A percentile compares a stretch with the other conserved stretches of the same genome.
Evolutionary conservation across 2,797 vertebrate genomes (phyloP).

Genomic region (Chelonia mydas): DNA sequence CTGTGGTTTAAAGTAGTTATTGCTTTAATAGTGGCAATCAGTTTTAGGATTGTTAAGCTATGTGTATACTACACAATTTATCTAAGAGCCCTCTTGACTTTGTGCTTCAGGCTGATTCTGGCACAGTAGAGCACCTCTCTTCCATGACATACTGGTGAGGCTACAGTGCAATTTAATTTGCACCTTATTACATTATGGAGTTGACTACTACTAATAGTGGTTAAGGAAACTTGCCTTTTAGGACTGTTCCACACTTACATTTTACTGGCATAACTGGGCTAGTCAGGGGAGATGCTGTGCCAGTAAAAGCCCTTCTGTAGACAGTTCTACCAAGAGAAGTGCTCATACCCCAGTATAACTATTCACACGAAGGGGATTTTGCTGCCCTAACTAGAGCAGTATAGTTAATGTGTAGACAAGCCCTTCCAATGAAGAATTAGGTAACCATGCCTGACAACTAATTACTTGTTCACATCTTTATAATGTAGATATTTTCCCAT

Average conservation of each 20-base stretch:
- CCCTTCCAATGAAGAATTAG: neutral
- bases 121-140: rapidly evolving
- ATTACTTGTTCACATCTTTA: neutral
- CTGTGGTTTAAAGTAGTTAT: neutral
- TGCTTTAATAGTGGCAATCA: neutral
- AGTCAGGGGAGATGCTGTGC: neutral
- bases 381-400: neutral
- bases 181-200: neutral
- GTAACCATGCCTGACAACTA: neutral
- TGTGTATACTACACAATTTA: neutral
- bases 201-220: neutral
- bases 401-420: neutral
- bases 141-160: neutral
- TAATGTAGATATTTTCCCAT: neutral
- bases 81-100: neutral
- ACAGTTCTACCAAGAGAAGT: neutral
- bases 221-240: neutral
- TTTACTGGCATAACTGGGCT: neutral
- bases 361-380: rapidly evolving
- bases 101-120: neutral
- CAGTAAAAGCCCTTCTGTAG: neutral
- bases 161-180: neutral
- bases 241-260: neutral
- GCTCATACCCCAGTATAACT: neutral
- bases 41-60: too few species aligned